These are phyloP conservation scores for Sapajus apella DNA, from an alignment of 2,113 vertebrate genomes.

Conservation along the genomic window DNA sequence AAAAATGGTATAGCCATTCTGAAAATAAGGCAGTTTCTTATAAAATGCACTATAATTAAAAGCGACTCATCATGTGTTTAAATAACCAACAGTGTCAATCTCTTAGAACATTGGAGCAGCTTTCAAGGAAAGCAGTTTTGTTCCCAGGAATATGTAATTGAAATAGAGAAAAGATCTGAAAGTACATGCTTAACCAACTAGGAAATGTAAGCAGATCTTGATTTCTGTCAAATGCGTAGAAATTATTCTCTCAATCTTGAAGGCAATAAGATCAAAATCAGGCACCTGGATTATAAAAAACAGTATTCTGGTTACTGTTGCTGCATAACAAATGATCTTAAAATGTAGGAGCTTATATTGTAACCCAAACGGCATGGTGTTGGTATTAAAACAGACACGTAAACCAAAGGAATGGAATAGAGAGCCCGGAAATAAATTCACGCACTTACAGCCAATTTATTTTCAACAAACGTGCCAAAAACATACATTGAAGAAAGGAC, in stretches of 20 bases:
- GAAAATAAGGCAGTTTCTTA: neutral
- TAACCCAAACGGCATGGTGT: neutral
- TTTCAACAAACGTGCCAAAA: neutral
- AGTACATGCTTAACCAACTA: neutral
- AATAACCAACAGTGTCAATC: neutral
- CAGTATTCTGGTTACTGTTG: neutral
- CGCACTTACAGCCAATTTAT: neutral
- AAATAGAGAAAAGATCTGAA: neutral
- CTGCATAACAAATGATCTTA: neutral
- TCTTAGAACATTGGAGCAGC: neutral
- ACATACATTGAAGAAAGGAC: neutral
- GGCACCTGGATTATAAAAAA: neutral
- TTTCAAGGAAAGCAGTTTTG: neutral
- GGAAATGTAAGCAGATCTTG: neutral
- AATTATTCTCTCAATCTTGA: neutral
- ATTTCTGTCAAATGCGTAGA: neutral
- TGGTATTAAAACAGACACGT: neutral
- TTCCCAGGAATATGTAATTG: neutral
- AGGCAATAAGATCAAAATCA: neutral
- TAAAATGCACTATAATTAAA: neutral
- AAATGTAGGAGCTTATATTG: neutral
- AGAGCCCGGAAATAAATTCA: neutral
- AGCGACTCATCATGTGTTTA: neutral
- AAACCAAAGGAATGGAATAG: neutral
- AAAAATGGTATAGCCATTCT: neutral